Evolutionary conservation across 2,113 vertebrate genomes (phyloP), one percentile per base, ranked within the genome.

Genomic region (Cromileptes altivelis): DNA sequence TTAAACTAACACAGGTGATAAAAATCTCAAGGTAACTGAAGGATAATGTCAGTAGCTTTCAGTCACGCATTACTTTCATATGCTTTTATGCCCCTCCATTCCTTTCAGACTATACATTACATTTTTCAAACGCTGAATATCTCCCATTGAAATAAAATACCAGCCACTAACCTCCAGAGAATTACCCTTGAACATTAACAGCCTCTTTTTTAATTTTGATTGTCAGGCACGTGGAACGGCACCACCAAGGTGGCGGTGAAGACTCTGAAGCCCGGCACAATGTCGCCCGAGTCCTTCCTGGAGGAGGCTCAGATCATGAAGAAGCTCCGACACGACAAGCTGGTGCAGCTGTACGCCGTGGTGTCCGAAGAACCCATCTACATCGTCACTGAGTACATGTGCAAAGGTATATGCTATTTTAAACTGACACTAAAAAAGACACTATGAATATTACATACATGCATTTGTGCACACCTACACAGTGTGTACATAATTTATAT

Each of bases 231-330:
- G 0, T 99, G 98, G 98, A 99, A 99, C 14, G 98, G 98, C 90
- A 99, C 98, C 93, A 99, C 98, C 78, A 99, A 99, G 94, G 98
- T 99, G 95, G 98, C 98, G 65, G 98, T 99, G 93, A 99, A 99
- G 95, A 99, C 98, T 37, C 95, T 99, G 90, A 99, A 99, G 87
- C 98, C 98, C 5, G 98, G 98, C 89, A 99, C 98, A 47, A 99
- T 99, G 98, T 99, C 98, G 52, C 98, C 98, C 0, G 98, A 99
- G 83, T 99, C 98, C 0, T 99, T 99, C 94, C 96, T 99, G 62
- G 98, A 99, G 92, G 98, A 99, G 87, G 98, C 98, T 11, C 98
- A 99, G 95, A 99, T 99, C 92, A 99, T 99, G 98, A 99, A 99
- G 94, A 99, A 99, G 88, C 92, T 99, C 76, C 97, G 98, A 56